Evolutionary conservation across 2,797 vertebrate genomes (phyloP).

Genomic region (Trichosurus vulpecula): DNA sequence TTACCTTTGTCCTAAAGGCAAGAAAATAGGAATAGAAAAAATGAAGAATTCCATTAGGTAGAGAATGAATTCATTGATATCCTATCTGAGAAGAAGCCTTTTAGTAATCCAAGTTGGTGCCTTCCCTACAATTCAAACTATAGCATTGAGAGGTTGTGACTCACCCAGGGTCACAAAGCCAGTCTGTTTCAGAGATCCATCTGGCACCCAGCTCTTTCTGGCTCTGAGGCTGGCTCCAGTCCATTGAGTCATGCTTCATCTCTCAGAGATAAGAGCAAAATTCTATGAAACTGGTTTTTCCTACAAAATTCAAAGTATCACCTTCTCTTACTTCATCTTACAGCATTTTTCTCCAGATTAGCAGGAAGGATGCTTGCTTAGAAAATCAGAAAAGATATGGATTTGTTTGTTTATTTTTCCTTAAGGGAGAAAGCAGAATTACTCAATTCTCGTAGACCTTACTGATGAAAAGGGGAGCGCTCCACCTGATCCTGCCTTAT

Average conservation of each 20-base stretch:
- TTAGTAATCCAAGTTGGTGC: not conserved
- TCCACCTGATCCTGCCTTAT: not conserved
- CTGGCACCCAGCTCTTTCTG: not conserved
- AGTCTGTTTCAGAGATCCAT: not conserved
- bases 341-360: conserved; percentile 44
- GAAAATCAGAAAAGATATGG: conserved; percentile 41
- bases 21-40: conserved; percentile 59
- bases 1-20: conserved; percentile 70
- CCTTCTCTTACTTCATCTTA: not conserved
- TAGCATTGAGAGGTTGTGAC: not conserved
- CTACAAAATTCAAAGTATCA: not conserved
- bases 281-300: conserved; percentile 48
- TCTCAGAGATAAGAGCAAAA: not conserved
- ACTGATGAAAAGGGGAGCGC: conserved; percentile 7
- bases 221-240: not conserved
- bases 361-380: conserved; percentile 42
- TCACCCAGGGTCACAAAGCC: not conserved
- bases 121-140: not conserved
- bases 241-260: not conserved
- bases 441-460: conserved; percentile 58
- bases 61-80: conserved; percentile 12
- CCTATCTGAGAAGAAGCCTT: not conserved
- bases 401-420: conserved; percentile 14
- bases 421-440: conserved; percentile 62
- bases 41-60: conserved; percentile 18